A percentile compares a stretch with the other conserved stretches of the same genome.
phyloP scores from a whole-genome alignment of 2,888 invertebrate species.

The Leucophenga montana region DNA sequence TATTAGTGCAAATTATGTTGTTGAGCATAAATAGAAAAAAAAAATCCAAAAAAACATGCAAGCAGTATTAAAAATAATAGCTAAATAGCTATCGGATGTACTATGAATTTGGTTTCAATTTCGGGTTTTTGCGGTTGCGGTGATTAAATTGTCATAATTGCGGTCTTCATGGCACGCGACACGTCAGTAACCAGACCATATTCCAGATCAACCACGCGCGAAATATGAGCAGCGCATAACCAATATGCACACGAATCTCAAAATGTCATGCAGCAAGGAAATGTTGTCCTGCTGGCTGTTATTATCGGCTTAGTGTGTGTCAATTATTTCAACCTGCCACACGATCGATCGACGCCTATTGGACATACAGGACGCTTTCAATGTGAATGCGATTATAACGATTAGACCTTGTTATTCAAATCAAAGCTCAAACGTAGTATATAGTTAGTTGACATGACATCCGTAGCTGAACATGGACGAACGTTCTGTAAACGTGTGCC shows the following conservation, averaged over 20 bases:
- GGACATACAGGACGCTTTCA: background rate
- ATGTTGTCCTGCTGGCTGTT: conserved; percentile 47
- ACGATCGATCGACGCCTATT: background rate
- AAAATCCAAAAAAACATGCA: background rate
- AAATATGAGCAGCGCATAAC: conserved; percentile 12
- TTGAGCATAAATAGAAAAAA: background rate
- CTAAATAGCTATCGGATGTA: background rate
- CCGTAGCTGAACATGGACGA: conserved; percentile 53
- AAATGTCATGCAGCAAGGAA: conserved; percentile 33
- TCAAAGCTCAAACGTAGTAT: conserved; percentile 21
- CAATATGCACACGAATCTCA: too few species aligned
- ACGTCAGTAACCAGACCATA: conserved; percentile 52
- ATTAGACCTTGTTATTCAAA: conserved; percentile 20
- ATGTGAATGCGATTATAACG: conserved; percentile 24
- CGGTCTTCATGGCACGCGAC: conserved; percentile 50
- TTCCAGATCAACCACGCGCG: too few species aligned
- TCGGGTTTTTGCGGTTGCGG: conserved; percentile 51
- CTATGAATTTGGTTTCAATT: conserved; percentile 32
- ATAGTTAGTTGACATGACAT: conserved; percentile 42
- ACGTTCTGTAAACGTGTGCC: background rate
- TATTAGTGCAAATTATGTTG: conserved; percentile 30
- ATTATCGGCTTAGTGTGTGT: conserved; percentile 55
- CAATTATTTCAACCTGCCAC: conserved; percentile 49
- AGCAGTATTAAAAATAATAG: conserved; percentile 11
- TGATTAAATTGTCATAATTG: conserved; percentile 69